These are phyloP conservation scores for Limnephilus rhombicus DNA, from an alignment of 2,888 invertebrate genomes.

Conservation along the genomic window DNA sequence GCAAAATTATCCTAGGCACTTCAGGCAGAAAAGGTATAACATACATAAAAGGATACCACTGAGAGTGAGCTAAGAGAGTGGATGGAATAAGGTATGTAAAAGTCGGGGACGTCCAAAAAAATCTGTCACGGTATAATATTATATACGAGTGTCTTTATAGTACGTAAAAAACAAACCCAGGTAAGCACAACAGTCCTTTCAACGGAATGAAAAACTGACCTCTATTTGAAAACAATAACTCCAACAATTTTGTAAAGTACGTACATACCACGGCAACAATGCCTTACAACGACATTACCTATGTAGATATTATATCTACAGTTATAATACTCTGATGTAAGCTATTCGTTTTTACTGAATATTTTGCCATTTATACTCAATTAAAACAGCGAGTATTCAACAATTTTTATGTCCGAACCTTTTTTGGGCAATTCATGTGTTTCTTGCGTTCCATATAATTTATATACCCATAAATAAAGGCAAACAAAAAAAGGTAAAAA, in stretches of 20 bases:
- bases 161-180: background rate
- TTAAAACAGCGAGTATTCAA: background rate
- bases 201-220: background rate
- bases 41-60: background rate
- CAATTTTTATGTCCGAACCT: background rate
- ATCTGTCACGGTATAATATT: no score
- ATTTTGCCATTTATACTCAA: background rate
- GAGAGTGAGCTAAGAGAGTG: background rate
- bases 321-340: background rate
- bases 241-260: background rate
- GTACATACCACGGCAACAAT: background rate
- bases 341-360: background rate
- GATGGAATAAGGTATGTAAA: no score
- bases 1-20: no score
- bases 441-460: constrained; percentile 46
- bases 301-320: background rate
- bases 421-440: background rate
- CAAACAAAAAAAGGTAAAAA: constrained; percentile 24
- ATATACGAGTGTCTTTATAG: no score
- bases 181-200: background rate
- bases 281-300: background rate
- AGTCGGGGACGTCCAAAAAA: no score
- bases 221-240: background rate
- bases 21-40: background rate
- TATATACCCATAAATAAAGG: constrained; percentile 48